Conservation (phyloP, 1,140 invertebrate genomes). For the Scaptomyza hsui region DNA sequence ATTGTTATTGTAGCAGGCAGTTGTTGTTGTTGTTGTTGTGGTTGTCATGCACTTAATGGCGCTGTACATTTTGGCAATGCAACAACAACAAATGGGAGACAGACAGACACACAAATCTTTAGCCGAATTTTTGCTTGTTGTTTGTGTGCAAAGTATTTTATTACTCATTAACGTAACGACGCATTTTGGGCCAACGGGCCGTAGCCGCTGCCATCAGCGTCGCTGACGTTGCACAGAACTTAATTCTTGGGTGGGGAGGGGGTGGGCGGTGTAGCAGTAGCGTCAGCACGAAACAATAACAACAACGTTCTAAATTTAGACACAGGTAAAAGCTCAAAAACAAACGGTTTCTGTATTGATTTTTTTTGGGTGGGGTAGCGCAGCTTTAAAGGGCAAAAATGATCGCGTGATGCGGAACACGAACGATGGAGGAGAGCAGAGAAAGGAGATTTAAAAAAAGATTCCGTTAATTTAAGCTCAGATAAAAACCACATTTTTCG, state of each 20-base stretch:
- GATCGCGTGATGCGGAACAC: slow-evolving; percentile 65
- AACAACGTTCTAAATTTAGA: slow-evolving; percentile 75
- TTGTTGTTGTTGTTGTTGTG: slow-evolving; percentile 23
- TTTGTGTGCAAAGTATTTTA: slow-evolving; percentile 79
- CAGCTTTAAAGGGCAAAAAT: slow-evolving; percentile 55
- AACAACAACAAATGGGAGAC: slow-evolving; percentile 1
- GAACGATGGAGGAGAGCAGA: neutral
- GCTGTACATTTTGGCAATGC: slow-evolving; percentile 64
- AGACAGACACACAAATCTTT: slow-evolving; percentile 20
- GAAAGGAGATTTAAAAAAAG: slow-evolving; percentile 1
- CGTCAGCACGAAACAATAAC: slow-evolving; percentile 60
- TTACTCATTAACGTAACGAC: slow-evolving; percentile 82
- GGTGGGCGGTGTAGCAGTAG: slow-evolving; percentile 43
- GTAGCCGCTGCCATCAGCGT: slow-evolving; percentile 32
- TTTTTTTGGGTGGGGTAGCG: slow-evolving; percentile 28
- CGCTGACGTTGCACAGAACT: slow-evolving; percentile 55
- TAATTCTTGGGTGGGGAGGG: slow-evolving; percentile 28
- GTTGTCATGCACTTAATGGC: slow-evolving; percentile 56
- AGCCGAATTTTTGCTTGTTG: slow-evolving; percentile 18
- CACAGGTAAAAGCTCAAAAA: slow-evolving; percentile 71
- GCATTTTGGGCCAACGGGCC: slow-evolving; percentile 68
- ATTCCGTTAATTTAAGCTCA: slow-evolving; percentile 17
- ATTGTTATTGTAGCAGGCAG: slow-evolving; percentile 11
- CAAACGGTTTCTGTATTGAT: slow-evolving; percentile 47
- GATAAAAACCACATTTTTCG: neutral